Evolutionary conservation across 2,888 invertebrate species (phyloP).

Genomic region (Melikaiella ostensackeni): DNA sequence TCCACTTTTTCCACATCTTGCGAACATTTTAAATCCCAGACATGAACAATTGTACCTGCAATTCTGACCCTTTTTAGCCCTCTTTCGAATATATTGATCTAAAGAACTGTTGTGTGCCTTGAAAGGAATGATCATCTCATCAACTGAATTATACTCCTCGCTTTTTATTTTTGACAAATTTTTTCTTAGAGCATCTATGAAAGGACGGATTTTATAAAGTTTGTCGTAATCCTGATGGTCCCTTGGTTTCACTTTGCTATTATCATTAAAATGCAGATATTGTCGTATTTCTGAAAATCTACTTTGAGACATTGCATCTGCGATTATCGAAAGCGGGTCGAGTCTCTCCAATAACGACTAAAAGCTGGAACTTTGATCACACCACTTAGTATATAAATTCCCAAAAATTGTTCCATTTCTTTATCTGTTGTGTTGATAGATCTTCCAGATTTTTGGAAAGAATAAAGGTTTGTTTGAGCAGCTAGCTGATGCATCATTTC

Average conservation of each 20-base stretch:
- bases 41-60: slow-evolving; percentile 13
- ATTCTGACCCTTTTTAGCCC: slow-evolving; percentile 8
- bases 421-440: slow-evolving; percentile 15
- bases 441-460: slow-evolving; percentile 10
- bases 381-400: slow-evolving; percentile 21
- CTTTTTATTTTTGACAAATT: slow-evolving; percentile 13
- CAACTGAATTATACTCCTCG: slow-evolving; percentile 27
- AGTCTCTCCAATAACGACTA: background rate
- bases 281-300: slow-evolving; percentile 16
- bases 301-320: slow-evolving; percentile 7
- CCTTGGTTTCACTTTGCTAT: background rate
- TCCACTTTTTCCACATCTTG: slow-evolving; percentile 23
- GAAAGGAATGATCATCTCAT: slow-evolving; percentile 18
- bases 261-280: slow-evolving; percentile 14
- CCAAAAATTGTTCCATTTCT: slow-evolving; percentile 18
- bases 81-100: background rate
- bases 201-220: slow-evolving; percentile 24
- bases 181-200: background rate
- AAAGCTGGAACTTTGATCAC: slow-evolving; percentile 1
- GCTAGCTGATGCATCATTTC: slow-evolving; percentile 18
- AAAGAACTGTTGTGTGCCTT: slow-evolving; percentile 3
- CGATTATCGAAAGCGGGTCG: background rate
- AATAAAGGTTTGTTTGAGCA: slow-evolving; percentile 13
- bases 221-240: slow-evolving; percentile 7
- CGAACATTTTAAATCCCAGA: slow-evolving; percentile 20